A percentile compares a stretch with the other conserved stretches of the same genome.
Evolutionary conservation across 2,113 vertebrate genomes (phyloP).

Genomic region (Acinonyx jubatus): DNA sequence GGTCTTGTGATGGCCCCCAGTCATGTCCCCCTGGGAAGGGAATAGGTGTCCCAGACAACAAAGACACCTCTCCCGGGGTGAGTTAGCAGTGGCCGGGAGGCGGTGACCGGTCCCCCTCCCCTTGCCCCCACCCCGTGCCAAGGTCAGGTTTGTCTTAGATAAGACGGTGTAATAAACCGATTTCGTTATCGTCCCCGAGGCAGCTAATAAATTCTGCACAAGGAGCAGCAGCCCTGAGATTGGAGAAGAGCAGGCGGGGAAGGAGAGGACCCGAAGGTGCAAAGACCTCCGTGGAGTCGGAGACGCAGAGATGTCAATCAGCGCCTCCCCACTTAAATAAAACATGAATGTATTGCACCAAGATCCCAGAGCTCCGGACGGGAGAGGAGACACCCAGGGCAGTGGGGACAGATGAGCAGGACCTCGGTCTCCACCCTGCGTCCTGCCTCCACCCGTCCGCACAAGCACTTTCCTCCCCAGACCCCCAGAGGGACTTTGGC

Average conservation of each 20-base stretch:
- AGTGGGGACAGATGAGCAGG: too few relatives aligned
- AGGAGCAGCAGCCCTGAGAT: conserved; percentile 70
- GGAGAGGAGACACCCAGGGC: background rate
- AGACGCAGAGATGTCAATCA: conserved; percentile 56
- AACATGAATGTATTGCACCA: conserved; percentile 61
- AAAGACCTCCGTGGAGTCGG: conserved; percentile 55
- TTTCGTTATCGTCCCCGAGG: conserved; percentile 48
- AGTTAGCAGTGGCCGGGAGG: background rate
- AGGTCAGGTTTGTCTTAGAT: conserved; percentile 62
- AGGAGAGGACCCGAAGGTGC: background rate
- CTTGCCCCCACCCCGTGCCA: background rate
- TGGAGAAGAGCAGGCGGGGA: conserved; percentile 55
- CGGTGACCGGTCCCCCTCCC: background rate
- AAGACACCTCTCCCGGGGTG: accelerated
- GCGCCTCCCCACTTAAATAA: conserved; percentile 60
- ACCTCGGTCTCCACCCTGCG: accelerated
- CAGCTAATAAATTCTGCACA: conserved; percentile 73
- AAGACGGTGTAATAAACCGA: conserved; percentile 50
- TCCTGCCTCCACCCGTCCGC: background rate
- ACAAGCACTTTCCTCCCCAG: background rate
- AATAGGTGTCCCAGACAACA: accelerated
- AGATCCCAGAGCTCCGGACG: background rate
- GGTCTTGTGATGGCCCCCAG: accelerated
- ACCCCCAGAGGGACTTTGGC: background rate
- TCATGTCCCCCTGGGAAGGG: accelerated